A percentile compares a stretch with the other conserved stretches of the same genome.
These are phyloP conservation scores for Eristalis arbustorum DNA, from an alignment of 2,888 invertebrate genomes.

Conservation along the genomic window DNA sequence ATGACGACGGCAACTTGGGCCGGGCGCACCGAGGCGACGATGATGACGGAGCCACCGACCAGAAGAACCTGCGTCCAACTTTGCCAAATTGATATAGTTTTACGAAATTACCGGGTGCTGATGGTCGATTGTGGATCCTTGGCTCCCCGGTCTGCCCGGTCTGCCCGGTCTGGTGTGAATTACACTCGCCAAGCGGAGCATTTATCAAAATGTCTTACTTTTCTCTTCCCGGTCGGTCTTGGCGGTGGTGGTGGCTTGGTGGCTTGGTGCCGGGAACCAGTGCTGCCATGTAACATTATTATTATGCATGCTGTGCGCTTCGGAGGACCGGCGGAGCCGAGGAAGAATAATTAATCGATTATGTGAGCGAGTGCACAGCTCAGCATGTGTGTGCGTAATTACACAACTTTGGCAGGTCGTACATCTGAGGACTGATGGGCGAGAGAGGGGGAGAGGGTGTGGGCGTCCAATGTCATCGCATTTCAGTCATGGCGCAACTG, in stretches of 20 bases:
- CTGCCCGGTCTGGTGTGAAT: constrained; percentile 21
- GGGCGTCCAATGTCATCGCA: background rate
- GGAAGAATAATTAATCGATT: constrained; percentile 52
- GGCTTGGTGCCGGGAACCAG: background rate
- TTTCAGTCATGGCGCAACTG: background rate
- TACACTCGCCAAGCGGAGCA: constrained; percentile 40
- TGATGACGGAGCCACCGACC: background rate
- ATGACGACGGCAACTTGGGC: background rate
- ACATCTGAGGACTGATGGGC: background rate
- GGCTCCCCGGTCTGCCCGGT: background rate
- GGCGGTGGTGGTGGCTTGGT: too few relatives aligned
- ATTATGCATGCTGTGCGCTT: constrained; percentile 41
- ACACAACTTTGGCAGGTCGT: constrained; percentile 26
- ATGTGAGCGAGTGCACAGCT: constrained; percentile 9
- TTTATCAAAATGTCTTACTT: constrained; percentile 47
- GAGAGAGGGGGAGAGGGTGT: background rate
- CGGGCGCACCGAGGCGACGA: background rate
- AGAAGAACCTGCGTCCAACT: constrained; percentile 28
- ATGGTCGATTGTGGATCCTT: background rate
- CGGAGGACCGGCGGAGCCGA: background rate
- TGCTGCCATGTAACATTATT: constrained; percentile 42
- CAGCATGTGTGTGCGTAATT: constrained; percentile 3
- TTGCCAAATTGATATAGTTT: constrained; percentile 53
- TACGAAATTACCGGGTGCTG: constrained; percentile 2
- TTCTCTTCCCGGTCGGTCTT: background rate